A percentile compares a stretch with the other conserved stretches of the same genome.
Evolutionary conservation across 2,888 invertebrate genomes (phyloP).

Genomic region (Phragmatobia fuliginosa): DNA sequence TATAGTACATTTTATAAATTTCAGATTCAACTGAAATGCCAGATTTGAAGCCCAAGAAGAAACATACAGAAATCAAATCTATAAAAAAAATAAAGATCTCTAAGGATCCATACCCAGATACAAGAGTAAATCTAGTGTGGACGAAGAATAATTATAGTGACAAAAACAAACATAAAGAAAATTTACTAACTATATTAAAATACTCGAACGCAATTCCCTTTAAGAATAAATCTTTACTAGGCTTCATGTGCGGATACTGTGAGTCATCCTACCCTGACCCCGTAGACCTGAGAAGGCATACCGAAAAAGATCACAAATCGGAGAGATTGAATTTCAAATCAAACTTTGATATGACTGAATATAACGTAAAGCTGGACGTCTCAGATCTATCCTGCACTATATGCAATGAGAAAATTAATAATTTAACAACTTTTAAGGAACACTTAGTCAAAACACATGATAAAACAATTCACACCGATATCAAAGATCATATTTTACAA

Average conservation of each 20-base stretch:
- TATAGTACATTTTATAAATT: not conserved
- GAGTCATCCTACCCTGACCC: slow-evolving; percentile 69
- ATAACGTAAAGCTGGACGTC: slow-evolving; percentile 69
- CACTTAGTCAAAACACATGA: slow-evolving; percentile 67
- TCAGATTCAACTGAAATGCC: slow-evolving; percentile 60
- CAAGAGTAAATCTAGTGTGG: slow-evolving; percentile 61
- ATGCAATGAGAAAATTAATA: slow-evolving; percentile 59
- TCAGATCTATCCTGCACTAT: slow-evolving; percentile 62
- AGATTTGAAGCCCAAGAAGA: slow-evolving; percentile 42
- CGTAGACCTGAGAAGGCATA: slow-evolving; percentile 60
- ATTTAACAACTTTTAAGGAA: slow-evolving; percentile 58
- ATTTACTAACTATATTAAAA: slow-evolving; percentile 67
- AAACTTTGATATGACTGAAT: slow-evolving; percentile 65
- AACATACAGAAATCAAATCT: slow-evolving; percentile 28
- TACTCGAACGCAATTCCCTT: slow-evolving; percentile 74
- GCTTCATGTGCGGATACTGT: slow-evolving; percentile 74
- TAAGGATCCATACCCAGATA: slow-evolving; percentile 31
- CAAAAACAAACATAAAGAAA: slow-evolving; percentile 70
- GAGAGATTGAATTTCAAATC: slow-evolving; percentile 65
- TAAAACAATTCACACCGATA: slow-evolving; percentile 64
- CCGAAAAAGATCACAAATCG: slow-evolving; percentile 57
- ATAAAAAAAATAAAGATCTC: slow-evolving; percentile 50
- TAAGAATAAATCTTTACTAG: slow-evolving; percentile 68
- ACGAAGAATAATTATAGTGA: slow-evolving; percentile 46
- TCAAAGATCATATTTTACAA: slow-evolving; percentile 75